Evolutionary conservation across 2,797 vertebrate species (phyloP).

Genomic region (Crypturellus tataupa): DNA sequence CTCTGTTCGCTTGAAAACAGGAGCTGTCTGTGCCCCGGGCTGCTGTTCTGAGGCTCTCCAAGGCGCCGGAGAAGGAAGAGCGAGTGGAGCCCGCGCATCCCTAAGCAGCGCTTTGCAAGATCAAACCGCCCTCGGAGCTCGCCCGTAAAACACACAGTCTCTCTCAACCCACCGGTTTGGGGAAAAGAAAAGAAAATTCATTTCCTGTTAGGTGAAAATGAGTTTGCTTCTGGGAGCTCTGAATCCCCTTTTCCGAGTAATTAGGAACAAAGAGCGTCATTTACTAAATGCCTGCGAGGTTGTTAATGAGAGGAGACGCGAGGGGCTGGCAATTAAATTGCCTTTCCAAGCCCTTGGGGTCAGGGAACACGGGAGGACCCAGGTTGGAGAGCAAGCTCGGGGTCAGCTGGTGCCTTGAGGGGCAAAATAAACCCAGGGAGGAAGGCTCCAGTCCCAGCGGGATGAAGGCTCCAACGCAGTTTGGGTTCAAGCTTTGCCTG

Average conservation of each 20-base stretch:
- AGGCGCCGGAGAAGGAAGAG: background rate
- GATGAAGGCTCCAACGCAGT: too few relatives aligned
- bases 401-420: accelerated
- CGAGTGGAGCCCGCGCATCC: background rate
- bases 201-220: background rate
- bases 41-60: accelerated
- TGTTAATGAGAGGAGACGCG: slow-evolving; percentile 72
- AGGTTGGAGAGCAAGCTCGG: background rate
- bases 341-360: background rate
- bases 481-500: too few relatives aligned
- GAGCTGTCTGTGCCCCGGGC: background rate
- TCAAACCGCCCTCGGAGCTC: background rate
- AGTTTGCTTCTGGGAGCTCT: slow-evolving; percentile 39
- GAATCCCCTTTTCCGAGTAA: slow-evolving; percentile 70
- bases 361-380: background rate
- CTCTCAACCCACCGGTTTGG: background rate
- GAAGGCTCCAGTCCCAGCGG: background rate
- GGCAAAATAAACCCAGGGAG: accelerated
- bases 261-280: slow-evolving; percentile 65
- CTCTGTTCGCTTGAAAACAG: background rate
- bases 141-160: background rate
- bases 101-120: background rate
- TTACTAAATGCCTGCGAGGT: slow-evolving; percentile 48
- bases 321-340: slow-evolving; percentile 27
- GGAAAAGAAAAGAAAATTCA: background rate